Percentiles rank a stretch among this genome's conserved stretches.
phyloP scores from a whole-genome alignment of 2,797 vertebrate species.

The Threskiornis aethiopicus region DNA sequence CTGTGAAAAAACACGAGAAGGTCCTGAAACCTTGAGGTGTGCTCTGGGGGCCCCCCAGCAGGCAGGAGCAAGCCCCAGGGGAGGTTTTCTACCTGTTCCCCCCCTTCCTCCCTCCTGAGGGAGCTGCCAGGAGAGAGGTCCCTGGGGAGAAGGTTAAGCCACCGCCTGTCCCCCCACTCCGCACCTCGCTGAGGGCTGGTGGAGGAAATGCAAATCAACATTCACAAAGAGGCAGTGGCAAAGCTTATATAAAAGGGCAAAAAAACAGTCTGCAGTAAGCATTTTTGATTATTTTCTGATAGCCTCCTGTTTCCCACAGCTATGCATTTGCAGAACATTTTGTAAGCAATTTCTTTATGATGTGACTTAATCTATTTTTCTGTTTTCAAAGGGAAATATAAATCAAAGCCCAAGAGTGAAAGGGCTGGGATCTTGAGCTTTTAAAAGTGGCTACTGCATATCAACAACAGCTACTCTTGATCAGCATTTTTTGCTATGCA shows the following conservation, averaged over 20 bases:
- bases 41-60: neutral
- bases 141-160: neutral
- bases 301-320: neutral
- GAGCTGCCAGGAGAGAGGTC: neutral
- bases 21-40: neutral
- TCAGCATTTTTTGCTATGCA: neutral
- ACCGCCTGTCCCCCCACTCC: neutral
- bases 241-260: neutral
- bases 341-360: conserved; percentile 1
- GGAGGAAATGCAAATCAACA: neutral
- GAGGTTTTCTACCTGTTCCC: neutral
- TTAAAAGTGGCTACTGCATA: neutral
- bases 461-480: neutral
- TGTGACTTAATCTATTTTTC: neutral
- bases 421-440: neutral
- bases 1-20: neutral
- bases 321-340: neutral
- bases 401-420: neutral
- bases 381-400: conserved; percentile 22
- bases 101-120: neutral
- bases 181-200: neutral
- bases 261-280: neutral
- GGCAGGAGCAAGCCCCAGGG: neutral
- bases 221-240: neutral
- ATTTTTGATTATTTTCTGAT: neutral